phyloP scores from a whole-genome alignment of 2,888 invertebrate genomes.

The Pollenia angustigena region DNA sequence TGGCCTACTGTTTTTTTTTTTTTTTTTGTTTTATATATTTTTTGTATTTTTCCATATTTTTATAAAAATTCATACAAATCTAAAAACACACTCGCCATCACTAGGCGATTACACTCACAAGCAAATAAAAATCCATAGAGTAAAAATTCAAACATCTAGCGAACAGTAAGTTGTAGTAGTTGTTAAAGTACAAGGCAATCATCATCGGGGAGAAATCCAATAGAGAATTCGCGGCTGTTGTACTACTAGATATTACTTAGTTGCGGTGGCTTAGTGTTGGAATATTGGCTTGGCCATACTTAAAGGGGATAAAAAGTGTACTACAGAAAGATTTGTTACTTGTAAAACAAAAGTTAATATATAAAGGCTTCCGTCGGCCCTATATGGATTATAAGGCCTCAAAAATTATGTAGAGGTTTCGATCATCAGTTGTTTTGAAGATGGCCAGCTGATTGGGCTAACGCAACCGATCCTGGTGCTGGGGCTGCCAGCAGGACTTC shows the following conservation, averaged over 20 bases:
- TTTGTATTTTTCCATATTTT: slow-evolving; percentile 52
- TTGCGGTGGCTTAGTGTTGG: not conserved
- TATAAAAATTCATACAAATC: not conserved
- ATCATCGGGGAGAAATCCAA: slow-evolving; percentile 51
- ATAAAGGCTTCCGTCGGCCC: no score
- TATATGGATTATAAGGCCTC: no score
- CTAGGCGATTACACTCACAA: slow-evolving; percentile 23
- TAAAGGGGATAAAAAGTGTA: slow-evolving; percentile 7
- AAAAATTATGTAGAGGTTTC: no score
- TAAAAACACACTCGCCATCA: not conserved
- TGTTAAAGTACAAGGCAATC: slow-evolving; percentile 64
- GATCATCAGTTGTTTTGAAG: no score
- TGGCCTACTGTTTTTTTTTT: slow-evolving; percentile 45
- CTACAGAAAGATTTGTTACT: not conserved
- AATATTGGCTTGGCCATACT: not conserved
- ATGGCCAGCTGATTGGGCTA: no score
- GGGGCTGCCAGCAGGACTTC: no score
- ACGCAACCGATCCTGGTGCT: no score
- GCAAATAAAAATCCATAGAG: slow-evolving; percentile 37
- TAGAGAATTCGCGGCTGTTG: slow-evolving; percentile 25
- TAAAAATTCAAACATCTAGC: slow-evolving; percentile 39
- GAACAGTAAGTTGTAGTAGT: slow-evolving; percentile 56
- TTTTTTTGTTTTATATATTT: slow-evolving; percentile 48
- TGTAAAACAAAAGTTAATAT: no score
- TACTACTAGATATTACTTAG: not conserved